phyloP scores from a whole-genome alignment of 2,113 vertebrate species.

The Stercorarius parasiticus region DNA sequence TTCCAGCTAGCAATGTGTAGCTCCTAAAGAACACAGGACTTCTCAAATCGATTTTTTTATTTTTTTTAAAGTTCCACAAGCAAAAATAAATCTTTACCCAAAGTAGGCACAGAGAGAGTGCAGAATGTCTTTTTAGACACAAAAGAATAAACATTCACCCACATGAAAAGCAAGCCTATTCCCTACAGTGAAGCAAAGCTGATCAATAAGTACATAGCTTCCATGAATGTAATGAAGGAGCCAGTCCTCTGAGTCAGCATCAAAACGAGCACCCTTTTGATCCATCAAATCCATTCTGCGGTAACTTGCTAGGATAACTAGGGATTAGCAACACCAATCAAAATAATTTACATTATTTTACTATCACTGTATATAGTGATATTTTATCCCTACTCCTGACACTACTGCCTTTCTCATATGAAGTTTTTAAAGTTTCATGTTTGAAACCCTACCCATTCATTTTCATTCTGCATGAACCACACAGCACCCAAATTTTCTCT shows the following conservation, averaged over 20 bases:
- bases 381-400: neutral
- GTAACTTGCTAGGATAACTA: neutral
- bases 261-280: neutral
- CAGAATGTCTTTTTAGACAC: neutral
- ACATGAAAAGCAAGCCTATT: neutral
- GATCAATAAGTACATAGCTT: neutral
- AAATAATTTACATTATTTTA: neutral
- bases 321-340: neutral
- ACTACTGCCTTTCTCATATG: neutral
- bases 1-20: neutral
- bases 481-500: neutral
- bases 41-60: neutral
- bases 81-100: neutral
- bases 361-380: fast-evolving
- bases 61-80: neutral
- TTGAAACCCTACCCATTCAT: neutral
- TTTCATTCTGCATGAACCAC: neutral
- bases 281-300: neutral
- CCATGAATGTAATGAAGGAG: neutral
- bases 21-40: neutral
- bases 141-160: neutral
- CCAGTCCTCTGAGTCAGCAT: neutral
- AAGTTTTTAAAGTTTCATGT: neutral
- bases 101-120: neutral
- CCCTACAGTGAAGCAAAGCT: neutral